Evolutionary conservation across 2,113 vertebrate genomes (phyloP), one percentile per base, ranked within the genome.

Genomic region (Paralichthys olivaceus): DNA sequence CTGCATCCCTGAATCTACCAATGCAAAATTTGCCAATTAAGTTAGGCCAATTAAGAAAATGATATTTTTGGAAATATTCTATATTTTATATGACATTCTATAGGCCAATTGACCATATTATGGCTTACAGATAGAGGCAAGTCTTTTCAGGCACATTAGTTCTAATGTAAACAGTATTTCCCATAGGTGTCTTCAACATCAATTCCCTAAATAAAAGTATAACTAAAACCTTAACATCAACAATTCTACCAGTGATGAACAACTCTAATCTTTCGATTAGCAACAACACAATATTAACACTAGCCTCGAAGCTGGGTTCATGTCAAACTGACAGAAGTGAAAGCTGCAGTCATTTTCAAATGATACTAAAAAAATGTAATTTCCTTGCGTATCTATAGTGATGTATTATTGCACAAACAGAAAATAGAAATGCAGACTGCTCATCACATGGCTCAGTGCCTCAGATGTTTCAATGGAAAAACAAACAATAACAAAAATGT

Each of bases 161-260:
- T 13, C 12, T 40, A 12, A 3, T 40, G 37, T 40, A 40, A 40
- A 40, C 37, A 40, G 37, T 2, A 40, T 40, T 8, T 40, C 37
- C 11, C 51, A 54, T 13, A 23, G 11, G 9, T 6, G 29, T 40
- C 12, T 54, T 9, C 7, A 40, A 40, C 37, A 40, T 8, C 12
- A 11, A 11, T 40, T 40, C 37, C 37, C 37, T 22, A 3, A 54
- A 54, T 23, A 54, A 22, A 13, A 7, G 37, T 23, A 2, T 40
- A 13, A 40, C 12, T 40, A 40, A 12, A 9, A 54, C 51, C 1
- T 54, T 12, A 54, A 23, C n/a, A 54, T 54, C n/a, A 54, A 54
- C 62, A 64, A 64, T 49, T 49, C 62, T 11, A 20, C 43, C 47
- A 32, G 26, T 32, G 26, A 66, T 51, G 45, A 26, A 32, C 47